Evolutionary conservation across 2,797 vertebrate genomes (phyloP).

Genomic region (Amazonetta brasiliensis): DNA sequence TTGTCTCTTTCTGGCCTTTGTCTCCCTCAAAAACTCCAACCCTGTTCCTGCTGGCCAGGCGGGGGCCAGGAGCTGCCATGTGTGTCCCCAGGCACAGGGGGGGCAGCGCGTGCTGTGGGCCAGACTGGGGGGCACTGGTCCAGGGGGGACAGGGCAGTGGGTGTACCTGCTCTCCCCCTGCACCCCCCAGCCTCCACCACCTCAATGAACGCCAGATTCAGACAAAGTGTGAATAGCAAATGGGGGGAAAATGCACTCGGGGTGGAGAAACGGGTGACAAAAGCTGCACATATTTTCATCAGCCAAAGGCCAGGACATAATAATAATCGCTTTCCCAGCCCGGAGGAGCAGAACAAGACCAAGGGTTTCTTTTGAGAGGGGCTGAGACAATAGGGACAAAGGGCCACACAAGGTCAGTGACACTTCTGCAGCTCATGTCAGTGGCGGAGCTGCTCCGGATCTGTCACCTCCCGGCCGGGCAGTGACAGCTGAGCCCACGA

Average conservation of each 20-base stretch:
- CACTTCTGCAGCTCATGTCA: constrained; percentile 24
- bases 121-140: neutral
- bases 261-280: neutral
- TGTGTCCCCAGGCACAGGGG: fast-evolving
- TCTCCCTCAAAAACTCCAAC: neutral
- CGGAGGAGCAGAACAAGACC: neutral
- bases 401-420: constrained; percentile 49
- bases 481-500: neutral
- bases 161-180: neutral
- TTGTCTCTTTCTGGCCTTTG: neutral
- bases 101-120: neutral
- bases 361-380: constrained; percentile 35
- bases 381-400: constrained; percentile 49
- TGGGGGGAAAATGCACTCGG: fast-evolving
- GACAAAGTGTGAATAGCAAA: neutral
- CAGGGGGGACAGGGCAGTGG: neutral
- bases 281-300: constrained; percentile 39
- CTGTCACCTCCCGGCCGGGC: constrained; percentile 33
- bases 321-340: constrained; percentile 46
- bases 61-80: neutral
- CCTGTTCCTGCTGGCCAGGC: neutral
- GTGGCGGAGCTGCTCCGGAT: constrained; percentile 20
- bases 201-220: neutral
- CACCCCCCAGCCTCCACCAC: neutral
- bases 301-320: constrained; percentile 11